Evolutionary conservation across 2,113 vertebrate genomes (phyloP), one percentile per base, ranked within the genome.

Genomic region (Argyrosomus japonicus): DNA sequence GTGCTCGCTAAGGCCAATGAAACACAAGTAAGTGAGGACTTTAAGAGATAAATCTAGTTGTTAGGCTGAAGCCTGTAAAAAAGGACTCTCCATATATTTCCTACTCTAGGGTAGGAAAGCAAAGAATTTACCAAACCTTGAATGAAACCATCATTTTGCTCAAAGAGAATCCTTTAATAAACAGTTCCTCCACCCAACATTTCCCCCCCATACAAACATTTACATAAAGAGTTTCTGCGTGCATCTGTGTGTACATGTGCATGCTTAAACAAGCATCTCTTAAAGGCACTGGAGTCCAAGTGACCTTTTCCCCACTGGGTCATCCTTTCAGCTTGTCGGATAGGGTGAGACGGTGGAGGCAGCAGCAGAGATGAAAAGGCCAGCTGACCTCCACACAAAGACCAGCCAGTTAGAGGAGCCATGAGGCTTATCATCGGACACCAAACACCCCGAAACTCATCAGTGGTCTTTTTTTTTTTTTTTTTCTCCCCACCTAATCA

Each of bases 291-390:
- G 17, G 78, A 87, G 70, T 73, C 65, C 56, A 36, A 54, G 75
- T 87, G 91, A 91, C 87, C 90, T 92, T 89, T 92, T 81, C 65
- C 83, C 84, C 71, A 86, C 75, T 84, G 73, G 91, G 91, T 91
- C 89, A 87, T 75, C 76, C 86, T 89, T 89, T 90, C 58, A 86
- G 87, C 73, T 50, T 56, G 77, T 77, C 1, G 48, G 68, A 57
- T 74, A 68, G 82, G 82, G 83, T 81, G 83, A 87, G 87, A 83
- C 25, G 23, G 86, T 82, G 63, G 75, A 77, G 86, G 85, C 86
- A 87, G 84, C 84, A 89, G 87, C 70, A 71, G 70, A 88, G 83
- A 91, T 93, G 86, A 93, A 94, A 91, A 92, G 91, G 86, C 84
- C 53, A 89, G 81, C 79, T 91, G 90, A 93, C 87, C 86, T 84